Evolutionary conservation across 2,888 invertebrate genomes (phyloP).

Genomic region (Drosophila pegasa): DNA sequence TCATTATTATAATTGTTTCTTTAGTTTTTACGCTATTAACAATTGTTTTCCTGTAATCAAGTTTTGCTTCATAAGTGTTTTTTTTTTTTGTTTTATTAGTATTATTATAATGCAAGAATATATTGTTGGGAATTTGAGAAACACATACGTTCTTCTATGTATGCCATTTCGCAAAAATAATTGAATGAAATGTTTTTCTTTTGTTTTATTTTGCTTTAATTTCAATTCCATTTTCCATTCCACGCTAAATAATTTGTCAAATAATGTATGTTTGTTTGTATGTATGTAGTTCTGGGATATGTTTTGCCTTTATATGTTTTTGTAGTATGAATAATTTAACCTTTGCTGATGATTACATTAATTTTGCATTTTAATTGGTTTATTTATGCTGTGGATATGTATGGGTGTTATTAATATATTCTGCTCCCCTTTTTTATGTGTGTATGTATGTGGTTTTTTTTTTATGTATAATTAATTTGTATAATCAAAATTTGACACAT

Average conservation of each 20-base stretch:
- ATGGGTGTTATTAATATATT: slow-evolving; percentile 39
- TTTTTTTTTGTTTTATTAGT: slow-evolving; percentile 28
- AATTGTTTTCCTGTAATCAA: slow-evolving; percentile 81
- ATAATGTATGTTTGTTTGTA: slow-evolving; percentile 25
- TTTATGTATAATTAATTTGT: slow-evolving; percentile 59
- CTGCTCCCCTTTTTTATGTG: background rate
- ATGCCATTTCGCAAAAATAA: slow-evolving; percentile 8
- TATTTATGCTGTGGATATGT: slow-evolving; percentile 51
- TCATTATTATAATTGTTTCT: slow-evolving; percentile 36
- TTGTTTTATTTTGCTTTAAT: background rate
- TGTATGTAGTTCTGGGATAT: slow-evolving; percentile 59
- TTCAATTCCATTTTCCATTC: slow-evolving; percentile 10
- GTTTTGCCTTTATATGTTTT: slow-evolving; percentile 69
- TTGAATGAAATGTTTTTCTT: slow-evolving; percentile 9
- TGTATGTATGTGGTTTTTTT: slow-evolving; percentile 32
- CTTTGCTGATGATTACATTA: slow-evolving; percentile 56
- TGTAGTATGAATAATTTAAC: slow-evolving; percentile 38
- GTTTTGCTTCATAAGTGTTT: slow-evolving; percentile 76
- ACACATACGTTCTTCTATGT: background rate
- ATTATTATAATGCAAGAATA: slow-evolving; percentile 28
- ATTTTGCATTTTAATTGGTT: slow-evolving; percentile 33
- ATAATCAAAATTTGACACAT: slow-evolving; percentile 73
- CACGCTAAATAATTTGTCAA: slow-evolving; percentile 23
- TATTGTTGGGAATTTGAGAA: slow-evolving; percentile 14
- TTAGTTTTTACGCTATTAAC: slow-evolving; percentile 66